Conservation (phyloP, 2,113 vertebrate genomes). For the Tetraodon nigroviridis region DNA sequence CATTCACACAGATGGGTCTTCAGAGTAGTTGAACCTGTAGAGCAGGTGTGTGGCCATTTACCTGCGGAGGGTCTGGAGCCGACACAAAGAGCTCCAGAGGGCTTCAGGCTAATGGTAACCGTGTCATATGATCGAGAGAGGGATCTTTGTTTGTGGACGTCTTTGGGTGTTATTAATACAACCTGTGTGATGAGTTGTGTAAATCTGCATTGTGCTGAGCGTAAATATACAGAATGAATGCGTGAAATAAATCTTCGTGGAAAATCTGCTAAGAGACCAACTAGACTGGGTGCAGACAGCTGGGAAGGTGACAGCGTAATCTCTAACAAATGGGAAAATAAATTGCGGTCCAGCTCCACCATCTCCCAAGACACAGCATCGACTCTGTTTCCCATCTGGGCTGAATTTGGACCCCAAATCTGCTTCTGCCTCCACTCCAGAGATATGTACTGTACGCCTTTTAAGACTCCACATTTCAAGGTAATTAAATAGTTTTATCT, state of each 20-base stretch:
- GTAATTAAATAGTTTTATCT: constrained; percentile 24
- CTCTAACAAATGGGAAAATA: constrained; percentile 47
- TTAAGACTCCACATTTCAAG: neutral
- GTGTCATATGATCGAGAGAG: neutral
- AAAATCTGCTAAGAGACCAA: constrained; percentile 22
- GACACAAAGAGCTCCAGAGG: neutral
- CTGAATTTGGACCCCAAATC: constrained; percentile 13
- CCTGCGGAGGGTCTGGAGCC: neutral
- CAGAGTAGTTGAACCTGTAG: constrained; percentile 30
- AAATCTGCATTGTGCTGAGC: no score
- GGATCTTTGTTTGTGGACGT: no score
- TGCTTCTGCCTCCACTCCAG: no score
- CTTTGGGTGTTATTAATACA: no score
- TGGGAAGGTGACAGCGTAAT: constrained; percentile 20
- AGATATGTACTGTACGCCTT: no score
- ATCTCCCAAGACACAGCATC: constrained; percentile 21
- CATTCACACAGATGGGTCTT: constrained; percentile 13
- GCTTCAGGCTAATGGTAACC: neutral
- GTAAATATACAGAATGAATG: no score
- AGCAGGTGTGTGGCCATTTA: constrained; percentile 1
- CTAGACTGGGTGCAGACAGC: constrained; percentile 10
- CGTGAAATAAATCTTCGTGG: neutral
- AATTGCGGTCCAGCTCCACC: constrained; percentile 28
- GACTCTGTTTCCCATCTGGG: neutral
- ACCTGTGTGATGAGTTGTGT: no score